These are phyloP conservation scores for Dendrolimus houi DNA, from an alignment of 2,888 invertebrate species.

Conservation along the genomic window DNA sequence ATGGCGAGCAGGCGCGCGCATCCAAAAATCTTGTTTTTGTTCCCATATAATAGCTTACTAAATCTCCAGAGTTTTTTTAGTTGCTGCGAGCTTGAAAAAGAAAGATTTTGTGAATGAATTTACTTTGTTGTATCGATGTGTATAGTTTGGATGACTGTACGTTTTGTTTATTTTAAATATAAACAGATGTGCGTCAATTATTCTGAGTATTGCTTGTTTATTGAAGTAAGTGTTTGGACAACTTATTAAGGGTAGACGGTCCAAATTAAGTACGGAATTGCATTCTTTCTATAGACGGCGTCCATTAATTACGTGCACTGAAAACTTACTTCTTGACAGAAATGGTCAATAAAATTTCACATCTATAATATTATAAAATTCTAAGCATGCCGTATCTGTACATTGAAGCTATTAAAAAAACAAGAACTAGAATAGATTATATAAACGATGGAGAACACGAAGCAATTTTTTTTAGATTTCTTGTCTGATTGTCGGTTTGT, in stretches of 20 bases:
- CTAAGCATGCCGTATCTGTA: too few relatives aligned
- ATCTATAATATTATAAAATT: too few relatives aligned
- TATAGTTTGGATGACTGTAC: slow-evolving; percentile 7
- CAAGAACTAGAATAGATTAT: too few relatives aligned
- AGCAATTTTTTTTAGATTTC: too few relatives aligned
- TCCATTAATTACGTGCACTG: too few relatives aligned
- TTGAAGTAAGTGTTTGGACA: background rate
- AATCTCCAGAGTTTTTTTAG: slow-evolving; percentile 13
- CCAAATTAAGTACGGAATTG: too few relatives aligned
- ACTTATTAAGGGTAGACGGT: background rate
- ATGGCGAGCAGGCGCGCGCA: slow-evolving; percentile 57
- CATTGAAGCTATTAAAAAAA: too few relatives aligned
- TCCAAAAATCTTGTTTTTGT: slow-evolving; percentile 21
- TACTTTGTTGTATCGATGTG: background rate
- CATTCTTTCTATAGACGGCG: too few relatives aligned
- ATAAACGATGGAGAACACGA: too few relatives aligned
- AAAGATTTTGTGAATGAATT: slow-evolving; percentile 26
- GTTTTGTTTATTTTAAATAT: background rate
- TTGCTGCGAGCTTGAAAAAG: slow-evolving; percentile 7
- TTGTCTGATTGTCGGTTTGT: too few relatives aligned
- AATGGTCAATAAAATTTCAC: too few relatives aligned
- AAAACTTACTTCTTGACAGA: too few relatives aligned
- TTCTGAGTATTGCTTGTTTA: background rate
- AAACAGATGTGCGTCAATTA: background rate
- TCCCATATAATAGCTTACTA: slow-evolving; percentile 9